Evolutionary conservation across 2,797 vertebrate species (phyloP), one percentile per base, ranked within the genome.

Genomic region (Mus minutoides): DNA sequence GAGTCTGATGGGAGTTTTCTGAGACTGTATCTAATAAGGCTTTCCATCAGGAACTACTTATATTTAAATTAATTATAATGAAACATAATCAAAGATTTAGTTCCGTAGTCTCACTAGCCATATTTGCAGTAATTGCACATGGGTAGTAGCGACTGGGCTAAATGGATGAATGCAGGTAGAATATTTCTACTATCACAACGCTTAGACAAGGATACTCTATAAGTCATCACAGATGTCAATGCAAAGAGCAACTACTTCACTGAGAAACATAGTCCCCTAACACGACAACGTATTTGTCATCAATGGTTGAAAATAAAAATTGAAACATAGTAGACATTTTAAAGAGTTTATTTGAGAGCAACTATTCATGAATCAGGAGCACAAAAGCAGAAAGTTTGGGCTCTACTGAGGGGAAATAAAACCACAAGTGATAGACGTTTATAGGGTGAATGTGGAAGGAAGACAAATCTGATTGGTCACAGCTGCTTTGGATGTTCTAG

Each of bases 81-180:
- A 88, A 91, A 88, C 85, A 54, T 62, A 92, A 89, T 60, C 54
- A 37, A 67, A 52, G 17, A n/a, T 80, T 91, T 94, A 73, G 43
- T 92, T 88, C 34, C 24, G 60, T 54, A 40, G 13, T 80, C 37
- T 82, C 43, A 94, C 62, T 22, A 56, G 34, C 54, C 26, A 37
- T 17, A 13, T 82, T 91, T 79, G 26, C 64, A 87, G 11, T 29
- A 0, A 77, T 91, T 60, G 34, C 79, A 40, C 7, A 3, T 26
- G 29, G 56, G 56, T 37, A 60, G 16, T 62, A 11, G 34, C 29
- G 71, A 75, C 34, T 43, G 3, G 69, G 29, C 22, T 85, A 34
- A 11, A 14, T 11, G n/a, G 54, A 34, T 40, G 83, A 87, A 5
- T 14, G 31, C 16, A 43, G 6, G 76, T 40, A 58, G 10, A 76